phyloP scores from a whole-genome alignment of 2,888 invertebrate species.

The Lasioglossum figueresi region DNA sequence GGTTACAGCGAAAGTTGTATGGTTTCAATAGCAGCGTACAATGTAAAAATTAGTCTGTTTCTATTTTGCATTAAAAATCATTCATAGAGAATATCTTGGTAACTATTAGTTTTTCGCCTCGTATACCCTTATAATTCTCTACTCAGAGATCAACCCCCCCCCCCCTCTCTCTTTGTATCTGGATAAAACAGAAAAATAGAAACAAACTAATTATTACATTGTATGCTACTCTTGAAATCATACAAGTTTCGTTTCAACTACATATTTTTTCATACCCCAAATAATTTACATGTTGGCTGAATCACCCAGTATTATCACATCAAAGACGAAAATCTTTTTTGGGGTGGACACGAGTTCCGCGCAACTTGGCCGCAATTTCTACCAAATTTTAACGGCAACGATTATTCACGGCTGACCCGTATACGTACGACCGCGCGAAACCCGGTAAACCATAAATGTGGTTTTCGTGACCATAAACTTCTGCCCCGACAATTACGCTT shows the following conservation, averaged over 20 bases:
- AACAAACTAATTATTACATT: neutral
- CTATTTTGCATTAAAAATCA: too few relatives aligned
- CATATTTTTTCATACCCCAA: neutral
- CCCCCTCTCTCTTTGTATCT: too few relatives aligned
- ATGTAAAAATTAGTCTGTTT: too few relatives aligned
- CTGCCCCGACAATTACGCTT: conserved; percentile 51
- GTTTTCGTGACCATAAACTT: conserved; percentile 60
- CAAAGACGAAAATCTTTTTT: conserved; percentile 7
- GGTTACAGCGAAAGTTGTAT: too few relatives aligned
- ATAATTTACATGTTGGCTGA: neutral
- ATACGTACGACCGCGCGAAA: conserved; percentile 29
- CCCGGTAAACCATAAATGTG: conserved; percentile 58
- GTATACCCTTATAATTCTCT: neutral
- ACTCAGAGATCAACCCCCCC: too few relatives aligned
- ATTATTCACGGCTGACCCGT: conserved; percentile 45
- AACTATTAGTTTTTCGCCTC: too few relatives aligned
- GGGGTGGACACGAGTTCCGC: conserved; percentile 8
- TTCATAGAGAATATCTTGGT: too few relatives aligned
- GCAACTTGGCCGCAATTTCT: conserved; percentile 32
- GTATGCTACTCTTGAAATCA: too few relatives aligned
- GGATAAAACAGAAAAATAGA: neutral
- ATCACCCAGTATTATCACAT: neutral
- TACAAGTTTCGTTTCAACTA: neutral
- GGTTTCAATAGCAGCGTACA: too few relatives aligned
- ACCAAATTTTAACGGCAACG: conserved; percentile 47